Conservation (phyloP, 1,140 invertebrate species). For the Saccostrea cuccullata region DNA sequence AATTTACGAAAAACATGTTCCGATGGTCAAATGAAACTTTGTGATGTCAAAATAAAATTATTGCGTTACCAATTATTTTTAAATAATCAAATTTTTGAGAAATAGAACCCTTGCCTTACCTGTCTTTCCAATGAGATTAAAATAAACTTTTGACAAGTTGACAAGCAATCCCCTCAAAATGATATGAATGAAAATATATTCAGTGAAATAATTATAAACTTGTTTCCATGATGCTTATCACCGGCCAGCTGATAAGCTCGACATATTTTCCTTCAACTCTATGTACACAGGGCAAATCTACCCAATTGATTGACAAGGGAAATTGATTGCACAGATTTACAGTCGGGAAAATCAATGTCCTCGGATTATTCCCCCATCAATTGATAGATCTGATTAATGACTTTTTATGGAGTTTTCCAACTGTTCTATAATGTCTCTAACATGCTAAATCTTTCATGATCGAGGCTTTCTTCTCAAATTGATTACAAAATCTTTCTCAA, state of each 20-base stretch:
- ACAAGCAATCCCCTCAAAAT: background rate
- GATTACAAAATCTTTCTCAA: too few relatives aligned
- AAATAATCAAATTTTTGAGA: background rate
- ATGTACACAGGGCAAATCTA: slow-evolving; percentile 28
- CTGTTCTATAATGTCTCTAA: background rate
- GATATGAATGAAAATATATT: slow-evolving; percentile 11
- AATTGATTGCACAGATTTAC: slow-evolving; percentile 23
- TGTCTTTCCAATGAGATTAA: background rate
- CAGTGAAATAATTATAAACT: slow-evolving; percentile 9
- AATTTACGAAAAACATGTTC: too few relatives aligned
- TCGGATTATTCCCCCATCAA: slow-evolving; percentile 2
- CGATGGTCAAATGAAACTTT: too few relatives aligned
- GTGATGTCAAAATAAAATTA: too few relatives aligned
- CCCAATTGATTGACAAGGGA: slow-evolving; percentile 33
- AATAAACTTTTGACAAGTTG: slow-evolving; percentile 1
- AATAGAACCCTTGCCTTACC: background rate
- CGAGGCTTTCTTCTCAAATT: too few relatives aligned
- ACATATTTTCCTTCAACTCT: slow-evolving; percentile 31
- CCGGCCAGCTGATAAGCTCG: background rate
- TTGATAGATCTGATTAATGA: background rate
- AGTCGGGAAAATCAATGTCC: slow-evolving; percentile 7
- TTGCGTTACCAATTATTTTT: background rate
- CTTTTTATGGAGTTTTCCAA: background rate
- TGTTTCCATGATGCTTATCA: slow-evolving; percentile 21
- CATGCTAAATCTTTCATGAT: background rate